Percentiles rank a stretch among this genome's conserved stretches.
Evolutionary conservation across 2,888 invertebrate genomes (phyloP).

Genomic region (Sialis fuliginosa): DNA sequence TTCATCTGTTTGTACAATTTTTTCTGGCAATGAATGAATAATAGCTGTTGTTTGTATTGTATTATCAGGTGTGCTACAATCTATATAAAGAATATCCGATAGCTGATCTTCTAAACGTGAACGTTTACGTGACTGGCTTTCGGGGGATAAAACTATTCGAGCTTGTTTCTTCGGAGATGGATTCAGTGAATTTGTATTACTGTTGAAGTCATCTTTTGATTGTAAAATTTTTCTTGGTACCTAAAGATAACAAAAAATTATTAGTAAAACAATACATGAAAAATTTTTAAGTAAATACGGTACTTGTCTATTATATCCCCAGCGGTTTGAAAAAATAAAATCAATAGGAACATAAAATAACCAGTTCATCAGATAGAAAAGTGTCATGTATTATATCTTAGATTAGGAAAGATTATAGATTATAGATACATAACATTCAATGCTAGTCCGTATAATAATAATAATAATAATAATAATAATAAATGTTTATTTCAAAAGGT

Average conservation of each 20-base stretch:
- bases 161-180: constrained; percentile 44
- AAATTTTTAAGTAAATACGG: not conserved
- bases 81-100: constrained; percentile 63
- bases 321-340: too few relatives aligned
- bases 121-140: constrained; percentile 39
- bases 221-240: constrained; percentile 28
- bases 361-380: too few relatives aligned
- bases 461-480: too few relatives aligned
- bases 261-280: not conserved
- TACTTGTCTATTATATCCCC: too few relatives aligned
- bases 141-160: constrained; percentile 29
- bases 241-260: constrained; percentile 18
- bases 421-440: too few relatives aligned
- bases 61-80: constrained; percentile 57
- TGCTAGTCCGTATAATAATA: too few relatives aligned
- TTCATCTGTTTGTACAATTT: constrained; percentile 11
- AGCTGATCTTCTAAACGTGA: constrained; percentile 61
- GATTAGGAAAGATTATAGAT: too few relatives aligned
- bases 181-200: constrained; percentile 33
- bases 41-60: constrained; percentile 20
- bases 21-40: constrained; percentile 15
- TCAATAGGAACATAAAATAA: too few relatives aligned
- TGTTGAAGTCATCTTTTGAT: constrained; percentile 34
- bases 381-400: too few relatives aligned
- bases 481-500: too few relatives aligned